Evolutionary conservation across 30 jellyfish, hydroid and myxozoan genomes (phyloP), one percentile per base, ranked within the genome.

Genomic region (Aurelia aurita complex sp. Pacific): DNA sequence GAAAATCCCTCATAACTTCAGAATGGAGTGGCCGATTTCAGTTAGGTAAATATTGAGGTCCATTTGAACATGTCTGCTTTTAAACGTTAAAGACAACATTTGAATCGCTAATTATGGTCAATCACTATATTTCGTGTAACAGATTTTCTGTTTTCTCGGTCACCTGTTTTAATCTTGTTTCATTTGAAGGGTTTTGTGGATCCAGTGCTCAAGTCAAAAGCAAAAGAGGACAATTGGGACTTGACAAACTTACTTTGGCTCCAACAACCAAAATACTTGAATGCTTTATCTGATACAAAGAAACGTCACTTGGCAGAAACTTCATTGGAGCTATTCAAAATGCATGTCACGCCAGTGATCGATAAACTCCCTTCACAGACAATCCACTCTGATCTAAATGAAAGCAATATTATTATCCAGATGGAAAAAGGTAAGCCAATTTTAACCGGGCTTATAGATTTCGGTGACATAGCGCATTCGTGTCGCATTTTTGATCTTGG

Each of bases 321-420:
- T 29, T 79, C 51, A 17, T 52, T 85, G 10, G 63, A 64, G 0
- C 5, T 74, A 69, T 85, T 85, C 67, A 76, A 85, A 59, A 61
- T 19, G 17, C 35, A 82, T 13, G 66, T 76, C 74, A 51, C 67
- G 2, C 53, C 94, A 38, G 66, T 74, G 15, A 34, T 69, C 14
- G 82, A 74, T 36, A 67, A 74, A 57, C 83, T 85, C 11, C 94
- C 94, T 1, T 35, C 13, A 35, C 91, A 82, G 51, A 69, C 76
- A 35, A 14, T 82, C 10, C 91, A 82, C 52, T 69, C 91, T 1
- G 91, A 82, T 70, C 38, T 82, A 14, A 43, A 67, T 33, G 81
- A 70, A 51, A 10, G 43, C 42, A 82, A 82, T 73, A 57, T 69
- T 10, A 35, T 82, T 5, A 52, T 73, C 6, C 54, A 40, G 29